Base-by-base conservation (phyloP, 2,888 invertebrate species). In the Notocelia uddmanniana region DNA sequence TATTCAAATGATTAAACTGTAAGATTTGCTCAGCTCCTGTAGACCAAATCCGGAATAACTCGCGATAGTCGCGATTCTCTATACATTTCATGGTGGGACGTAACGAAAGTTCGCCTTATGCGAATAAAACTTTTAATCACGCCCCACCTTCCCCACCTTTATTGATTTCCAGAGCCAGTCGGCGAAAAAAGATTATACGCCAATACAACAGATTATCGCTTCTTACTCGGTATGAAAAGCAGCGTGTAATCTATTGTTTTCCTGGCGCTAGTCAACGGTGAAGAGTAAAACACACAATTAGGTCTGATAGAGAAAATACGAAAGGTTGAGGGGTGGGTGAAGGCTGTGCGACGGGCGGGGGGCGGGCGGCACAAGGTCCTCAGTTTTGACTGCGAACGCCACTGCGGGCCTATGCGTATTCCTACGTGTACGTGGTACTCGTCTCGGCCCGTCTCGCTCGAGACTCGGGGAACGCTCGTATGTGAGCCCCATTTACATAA, bases 401-500 rank as follows among this genome's bases (percentile, higher is more conserved):
- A 89, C 86, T 90, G 91, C 90, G 91, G 83, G 85, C 83, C 89
- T 86, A 88, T 90, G 91, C 91, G 90, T 91, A 89, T 84, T 85
- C 87, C 84, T 81, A 88, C 82, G 81, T 83, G 80, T 83, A 80
- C 41, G 23, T n/a, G 15, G 21, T 79, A 55, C 41, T 45, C 8
- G 45, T 60, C 18, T 60, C 59, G 62, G 67, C 23, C 50, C 26
- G 68, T 57, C 50, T 72, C 55, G 62, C 34, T 9, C 13, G 50
- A 9, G 18, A 41, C 41, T 57, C 26, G 34, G 13, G 52, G 34
- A n/a, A 13, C 26, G 64, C 13, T 54, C 59, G 21, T 37, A 26
- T 19, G 41, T 21, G 48, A 50, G 23, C 26, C 50, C 50, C 50
- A 64, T 64, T 58, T 70, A 58, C 64, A 64, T 64, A 64, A 52